phyloP scores from a whole-genome alignment of 2,888 invertebrate species.

The Gerris lacustris region DNA sequence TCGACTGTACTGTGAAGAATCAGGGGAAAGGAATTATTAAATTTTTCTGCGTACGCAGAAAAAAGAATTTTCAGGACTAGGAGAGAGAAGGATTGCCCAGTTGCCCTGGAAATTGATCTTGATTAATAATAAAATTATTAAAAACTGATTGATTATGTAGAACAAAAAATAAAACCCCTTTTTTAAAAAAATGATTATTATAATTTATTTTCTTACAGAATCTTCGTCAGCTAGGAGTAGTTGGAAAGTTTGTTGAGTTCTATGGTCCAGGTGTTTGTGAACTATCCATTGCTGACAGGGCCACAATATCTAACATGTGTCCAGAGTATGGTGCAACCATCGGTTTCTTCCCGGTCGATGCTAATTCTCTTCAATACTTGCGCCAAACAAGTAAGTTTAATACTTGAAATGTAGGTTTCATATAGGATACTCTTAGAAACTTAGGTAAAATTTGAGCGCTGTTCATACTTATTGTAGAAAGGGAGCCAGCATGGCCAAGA shows the following conservation, averaged over 20 bases:
- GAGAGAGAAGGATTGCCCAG: no score
- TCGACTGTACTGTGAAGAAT: no score
- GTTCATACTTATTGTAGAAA: no score
- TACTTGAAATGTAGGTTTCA: constrained; percentile 10
- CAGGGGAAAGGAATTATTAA: no score
- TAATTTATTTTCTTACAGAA: constrained; percentile 47
- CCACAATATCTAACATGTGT: constrained; percentile 98
- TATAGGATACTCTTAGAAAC: constrained; percentile 54
- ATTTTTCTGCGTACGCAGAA: no score
- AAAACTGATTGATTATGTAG: no score
- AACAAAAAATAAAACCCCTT: no score
- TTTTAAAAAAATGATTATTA: neutral
- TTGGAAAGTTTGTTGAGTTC: constrained; percentile 98
- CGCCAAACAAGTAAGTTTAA: constrained; percentile 57
- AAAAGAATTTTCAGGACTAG: no score
- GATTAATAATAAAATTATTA: no score
- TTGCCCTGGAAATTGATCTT: no score
- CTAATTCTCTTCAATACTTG: constrained; percentile 65
- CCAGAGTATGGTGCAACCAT: constrained; percentile 96
- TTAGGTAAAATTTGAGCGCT: constrained; percentile 60
- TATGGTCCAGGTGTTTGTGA: constrained; percentile 86
- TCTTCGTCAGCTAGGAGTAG: constrained; percentile 84
- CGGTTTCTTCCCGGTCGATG: constrained; percentile 87
- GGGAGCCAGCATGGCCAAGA: neutral
- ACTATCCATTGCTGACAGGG: constrained; percentile 88